Percentiles rank a stretch among this genome's conserved stretches.
Conservation (phyloP, 2,888 invertebrate species). For the Lithophane ornitopus region DNA sequence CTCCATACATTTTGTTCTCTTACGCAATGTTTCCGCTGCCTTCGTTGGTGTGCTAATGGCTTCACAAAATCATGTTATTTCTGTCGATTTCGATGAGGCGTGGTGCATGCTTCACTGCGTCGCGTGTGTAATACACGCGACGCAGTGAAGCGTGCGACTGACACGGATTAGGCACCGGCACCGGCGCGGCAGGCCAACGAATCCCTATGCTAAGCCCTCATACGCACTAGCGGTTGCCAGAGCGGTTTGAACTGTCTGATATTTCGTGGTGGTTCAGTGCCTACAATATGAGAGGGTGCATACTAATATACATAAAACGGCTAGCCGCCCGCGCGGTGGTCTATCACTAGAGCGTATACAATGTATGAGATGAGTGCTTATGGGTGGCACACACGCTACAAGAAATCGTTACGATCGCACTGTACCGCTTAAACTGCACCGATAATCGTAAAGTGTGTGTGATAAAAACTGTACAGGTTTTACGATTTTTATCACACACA, state of each 20-base stretch:
- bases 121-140: not conserved
- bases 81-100: not conserved
- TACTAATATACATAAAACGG: not conserved
- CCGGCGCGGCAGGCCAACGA: not conserved
- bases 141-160: not conserved
- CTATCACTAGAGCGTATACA: not conserved
- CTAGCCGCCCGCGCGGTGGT: too few species aligned
- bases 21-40: constrained; percentile 10
- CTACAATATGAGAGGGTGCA: not conserved
- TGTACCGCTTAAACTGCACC: too few species aligned
- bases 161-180: not conserved
- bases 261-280: not conserved
- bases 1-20: constrained; percentile 5
- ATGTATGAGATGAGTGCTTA: not conserved
- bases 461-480: too few species aligned
- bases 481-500: too few species aligned
- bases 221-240: not conserved
- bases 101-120: constrained; percentile 32
- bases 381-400: too few species aligned
- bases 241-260: not conserved
- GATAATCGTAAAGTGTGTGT: too few species aligned
- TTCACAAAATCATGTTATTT: constrained; percentile 22
- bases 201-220: not conserved
- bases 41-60: constrained; percentile 28
- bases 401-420: too few species aligned